phyloP scores from a whole-genome alignment of 2,888 invertebrate species.

The Megalurothrips usitatus region DNA sequence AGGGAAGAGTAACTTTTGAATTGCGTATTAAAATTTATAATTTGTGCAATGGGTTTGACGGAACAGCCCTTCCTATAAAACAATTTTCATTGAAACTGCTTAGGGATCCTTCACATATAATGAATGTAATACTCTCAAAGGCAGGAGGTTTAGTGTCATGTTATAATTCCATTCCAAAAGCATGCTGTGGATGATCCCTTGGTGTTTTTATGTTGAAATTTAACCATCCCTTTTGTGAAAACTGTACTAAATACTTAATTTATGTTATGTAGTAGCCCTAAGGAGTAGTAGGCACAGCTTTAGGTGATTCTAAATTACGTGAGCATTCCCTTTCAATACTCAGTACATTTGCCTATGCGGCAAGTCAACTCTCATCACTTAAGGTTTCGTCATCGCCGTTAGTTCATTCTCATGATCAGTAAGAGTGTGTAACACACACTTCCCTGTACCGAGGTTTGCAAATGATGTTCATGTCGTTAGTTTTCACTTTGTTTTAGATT shows the following conservation, averaged over 20 bases:
- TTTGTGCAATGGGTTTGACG: neutral
- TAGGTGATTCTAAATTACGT: neutral
- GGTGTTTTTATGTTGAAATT: neutral
- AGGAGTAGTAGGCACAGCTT: neutral
- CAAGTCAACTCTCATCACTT: too few relatives aligned
- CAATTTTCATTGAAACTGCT: neutral
- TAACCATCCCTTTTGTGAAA: neutral
- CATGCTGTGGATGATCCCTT: neutral
- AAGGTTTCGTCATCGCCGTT: too few relatives aligned
- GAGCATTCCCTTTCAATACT: neutral
- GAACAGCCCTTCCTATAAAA: neutral
- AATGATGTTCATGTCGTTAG: neutral
- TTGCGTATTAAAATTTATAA: neutral
- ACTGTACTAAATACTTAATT: neutral
- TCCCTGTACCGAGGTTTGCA: neutral
- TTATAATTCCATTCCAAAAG: neutral
- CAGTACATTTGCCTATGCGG: too few relatives aligned
- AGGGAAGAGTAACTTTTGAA: too few relatives aligned
- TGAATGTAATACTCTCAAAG: too few relatives aligned
- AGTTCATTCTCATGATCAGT: too few relatives aligned
- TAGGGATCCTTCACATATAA: too few relatives aligned
- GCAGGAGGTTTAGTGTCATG: too few relatives aligned
- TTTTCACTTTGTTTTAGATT: constrained; percentile 1
- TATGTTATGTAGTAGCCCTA: neutral
- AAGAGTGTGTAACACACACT: too few relatives aligned